Percentiles rank a stretch among this genome's conserved stretches.
phyloP scores from a whole-genome alignment of 2,113 vertebrate genomes.

The Leptobrachium leishanense region DNA sequence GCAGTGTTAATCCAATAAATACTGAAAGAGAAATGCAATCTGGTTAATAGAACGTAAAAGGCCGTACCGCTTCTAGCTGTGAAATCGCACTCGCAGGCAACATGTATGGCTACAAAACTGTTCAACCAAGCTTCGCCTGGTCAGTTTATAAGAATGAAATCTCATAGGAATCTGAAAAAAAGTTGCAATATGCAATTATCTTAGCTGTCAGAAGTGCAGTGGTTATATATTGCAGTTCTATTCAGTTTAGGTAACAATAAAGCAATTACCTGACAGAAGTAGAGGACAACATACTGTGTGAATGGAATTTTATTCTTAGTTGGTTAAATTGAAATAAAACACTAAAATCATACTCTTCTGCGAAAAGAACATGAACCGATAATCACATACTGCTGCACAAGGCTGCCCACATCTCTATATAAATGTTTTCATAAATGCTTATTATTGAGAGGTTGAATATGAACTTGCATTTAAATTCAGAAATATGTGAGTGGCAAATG shows the following conservation, averaged over 20 bases:
- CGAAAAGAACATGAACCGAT: neutral
- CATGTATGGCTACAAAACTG: neutral
- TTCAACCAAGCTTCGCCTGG: neutral
- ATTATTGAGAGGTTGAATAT: too few species aligned
- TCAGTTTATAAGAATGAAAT: neutral
- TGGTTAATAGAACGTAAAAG: neutral
- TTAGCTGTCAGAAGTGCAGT: neutral
- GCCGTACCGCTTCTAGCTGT: neutral
- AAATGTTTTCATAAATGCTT: too few species aligned
- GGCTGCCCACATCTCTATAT: too few species aligned
- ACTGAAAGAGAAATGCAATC: neutral
- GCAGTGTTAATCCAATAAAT: slow-evolving; percentile 1
- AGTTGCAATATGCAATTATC: neutral
- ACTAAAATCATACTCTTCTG: neutral
- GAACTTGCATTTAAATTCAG: too few species aligned
- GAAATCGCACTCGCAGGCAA: neutral
- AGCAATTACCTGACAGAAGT: neutral
- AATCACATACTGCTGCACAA: neutral
- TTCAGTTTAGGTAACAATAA: neutral
- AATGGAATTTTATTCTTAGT: neutral
- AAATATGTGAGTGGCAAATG: too few species aligned
- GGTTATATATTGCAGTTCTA: neutral
- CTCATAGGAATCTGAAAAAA: neutral
- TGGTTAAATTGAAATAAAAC: neutral
- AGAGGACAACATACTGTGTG: neutral